Evolutionary conservation across 2,888 invertebrate genomes (phyloP), one percentile per base, ranked within the genome.

Genomic region (Limnephilus rhombicus): DNA sequence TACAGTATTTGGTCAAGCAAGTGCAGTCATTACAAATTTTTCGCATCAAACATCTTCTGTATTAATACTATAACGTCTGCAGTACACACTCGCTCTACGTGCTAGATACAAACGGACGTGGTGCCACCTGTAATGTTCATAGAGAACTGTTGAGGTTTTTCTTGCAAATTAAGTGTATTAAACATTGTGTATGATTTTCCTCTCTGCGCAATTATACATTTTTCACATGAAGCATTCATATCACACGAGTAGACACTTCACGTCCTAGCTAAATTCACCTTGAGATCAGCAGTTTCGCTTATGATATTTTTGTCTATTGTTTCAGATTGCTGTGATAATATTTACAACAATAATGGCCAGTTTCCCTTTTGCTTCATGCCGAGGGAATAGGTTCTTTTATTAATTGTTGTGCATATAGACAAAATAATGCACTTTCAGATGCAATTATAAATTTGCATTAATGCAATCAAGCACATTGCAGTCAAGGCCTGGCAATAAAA

Each of bases 311-410:
- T 45, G n/a, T 86, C 86, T 86, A 86, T 86, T 86, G 86, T 86
- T 86, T 86, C n/a, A 29, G 29, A 86, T 45, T 34, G 86, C 86
- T 29, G 18, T 24, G 86, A 45, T 45, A 86, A 41, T 29, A 45
- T 37, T 41, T 86, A 86, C 45, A 86, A 45, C 29, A 41, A 86
- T 68, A 68, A 45, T 45, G 45, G 29, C 29, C 12, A n/a, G 86
- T 86, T 86, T 86, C 45, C 86, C 86, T 86, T 86, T 86, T 49
- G 31, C 83, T 86, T 86, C 24, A 86, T 86, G 86, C 41, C 86
- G 86, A 86, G 86, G 45, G 86, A 86, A 86, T 86, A 68, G n/a
- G 68, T 68, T 68, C 13, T 68, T 49, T 86, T 49, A 49, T 86
- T 86, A 86, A 86, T 86, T 86, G n/a, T n/a, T 68, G 68, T 68